phyloP scores from a whole-genome alignment of 2,888 invertebrate species.

The Pollenia amentaria region DNA sequence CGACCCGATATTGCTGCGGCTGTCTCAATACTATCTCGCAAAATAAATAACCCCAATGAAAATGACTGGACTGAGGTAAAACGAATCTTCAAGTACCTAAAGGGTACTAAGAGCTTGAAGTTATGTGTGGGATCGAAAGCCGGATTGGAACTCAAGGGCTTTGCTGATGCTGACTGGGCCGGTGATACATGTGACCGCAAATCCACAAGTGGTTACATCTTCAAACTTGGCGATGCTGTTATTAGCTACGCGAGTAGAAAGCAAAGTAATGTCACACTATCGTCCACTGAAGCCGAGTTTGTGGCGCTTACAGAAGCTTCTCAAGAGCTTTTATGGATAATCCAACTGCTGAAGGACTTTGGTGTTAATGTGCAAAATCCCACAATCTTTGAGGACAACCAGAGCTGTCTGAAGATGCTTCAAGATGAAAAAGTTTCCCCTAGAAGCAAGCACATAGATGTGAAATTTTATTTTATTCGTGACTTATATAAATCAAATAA shows the following conservation, averaged over 20 bases:
- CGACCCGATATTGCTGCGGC: conserved; percentile 20
- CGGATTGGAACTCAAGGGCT: conserved; percentile 9
- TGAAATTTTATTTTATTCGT: too few species aligned
- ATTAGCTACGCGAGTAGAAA: conserved; percentile 46
- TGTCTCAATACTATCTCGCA: conserved; percentile 31
- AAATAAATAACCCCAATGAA: conserved; percentile 29
- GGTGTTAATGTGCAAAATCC: background rate
- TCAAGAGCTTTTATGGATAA: conserved; percentile 43
- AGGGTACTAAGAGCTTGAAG: conserved; percentile 32
- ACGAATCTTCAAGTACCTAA: conserved; percentile 37
- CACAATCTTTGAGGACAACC: conserved; percentile 23
- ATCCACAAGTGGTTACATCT: conserved; percentile 30
- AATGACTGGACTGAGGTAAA: conserved; percentile 46
- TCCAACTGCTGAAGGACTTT: conserved; percentile 43
- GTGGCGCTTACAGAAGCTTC: conserved; percentile 45
- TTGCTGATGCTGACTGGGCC: conserved; percentile 47
- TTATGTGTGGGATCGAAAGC: conserved; percentile 38
- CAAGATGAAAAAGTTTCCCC: conserved; percentile 38
- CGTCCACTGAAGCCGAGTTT: conserved; percentile 40
- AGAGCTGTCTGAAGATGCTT: conserved; percentile 41
- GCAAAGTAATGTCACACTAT: conserved; percentile 37
- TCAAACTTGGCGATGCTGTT: conserved; percentile 44
- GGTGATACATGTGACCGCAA: conserved; percentile 26
- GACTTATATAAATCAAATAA: too few species aligned
- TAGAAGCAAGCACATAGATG: conserved; percentile 42